Conservation (phyloP, 2,797 vertebrate genomes). For the Xyrichtys novacula region DNA sequence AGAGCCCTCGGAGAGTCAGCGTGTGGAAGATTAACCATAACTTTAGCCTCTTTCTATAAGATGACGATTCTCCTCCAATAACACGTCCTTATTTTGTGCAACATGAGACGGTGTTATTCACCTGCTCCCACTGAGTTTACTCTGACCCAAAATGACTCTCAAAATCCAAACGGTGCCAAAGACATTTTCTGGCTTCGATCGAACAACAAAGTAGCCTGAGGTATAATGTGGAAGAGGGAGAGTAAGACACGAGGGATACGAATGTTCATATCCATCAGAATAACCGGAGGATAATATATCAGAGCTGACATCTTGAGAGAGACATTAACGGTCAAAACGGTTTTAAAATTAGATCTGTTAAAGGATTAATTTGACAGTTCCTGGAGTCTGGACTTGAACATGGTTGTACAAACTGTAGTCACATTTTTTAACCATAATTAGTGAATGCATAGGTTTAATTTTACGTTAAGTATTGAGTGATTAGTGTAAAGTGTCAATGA, state of each 20-base stretch:
- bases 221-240: constrained; percentile 12
- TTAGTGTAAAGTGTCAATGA: background rate
- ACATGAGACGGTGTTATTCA: constrained; percentile 48
- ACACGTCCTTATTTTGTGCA: constrained; percentile 43
- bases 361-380: no score
- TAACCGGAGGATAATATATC: constrained; percentile 18
- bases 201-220: constrained; percentile 6
- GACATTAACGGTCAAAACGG: no score
- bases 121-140: constrained; percentile 50
- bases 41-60: constrained; percentile 18
- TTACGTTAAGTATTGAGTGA: no score
- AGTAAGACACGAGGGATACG: constrained; percentile 6
- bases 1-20: constrained; percentile 4
- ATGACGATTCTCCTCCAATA: constrained; percentile 36
- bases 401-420: no score
- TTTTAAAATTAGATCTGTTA: no score
- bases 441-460: no score
- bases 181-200: constrained; percentile 18
- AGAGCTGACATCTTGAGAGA: constrained; percentile 1
- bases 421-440: no score
- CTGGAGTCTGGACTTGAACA: no score
- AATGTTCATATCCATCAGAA: constrained; percentile 26
- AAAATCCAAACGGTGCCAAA: constrained; percentile 28
- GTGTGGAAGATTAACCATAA: constrained; percentile 29
- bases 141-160: constrained; percentile 37